Percentiles rank a stretch among this genome's conserved stretches.
Conservation (phyloP, 2,797 vertebrate species). For the Chaetophractus vellerosus region DNA sequence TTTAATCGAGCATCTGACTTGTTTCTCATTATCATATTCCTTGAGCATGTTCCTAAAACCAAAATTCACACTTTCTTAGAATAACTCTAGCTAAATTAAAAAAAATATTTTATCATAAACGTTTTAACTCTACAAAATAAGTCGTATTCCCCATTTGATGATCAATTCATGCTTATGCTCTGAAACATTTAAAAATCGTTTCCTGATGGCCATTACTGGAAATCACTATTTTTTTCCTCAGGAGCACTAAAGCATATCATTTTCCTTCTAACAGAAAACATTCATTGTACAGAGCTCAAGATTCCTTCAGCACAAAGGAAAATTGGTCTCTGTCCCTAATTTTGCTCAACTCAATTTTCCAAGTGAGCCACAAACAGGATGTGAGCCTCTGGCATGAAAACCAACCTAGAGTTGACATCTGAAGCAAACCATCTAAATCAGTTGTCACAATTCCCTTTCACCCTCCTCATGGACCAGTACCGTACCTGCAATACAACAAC, state of each 20-base stretch:
- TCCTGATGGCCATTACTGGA: conserved; percentile 80
- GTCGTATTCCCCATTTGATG: conserved; percentile 48
- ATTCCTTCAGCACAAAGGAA: conserved; percentile 76
- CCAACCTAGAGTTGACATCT: not conserved
- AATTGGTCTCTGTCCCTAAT: conserved; percentile 69
- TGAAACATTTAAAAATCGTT: conserved; percentile 79
- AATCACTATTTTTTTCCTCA: conserved; percentile 70
- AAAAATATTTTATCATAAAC: not conserved
- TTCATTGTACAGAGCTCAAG: conserved; percentile 61
- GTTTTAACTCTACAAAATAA: conserved; percentile 70
- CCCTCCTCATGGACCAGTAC: not conserved
- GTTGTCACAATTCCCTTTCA: not conserved
- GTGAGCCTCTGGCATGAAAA: conserved; percentile 52
- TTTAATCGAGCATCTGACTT: conserved; percentile 61
- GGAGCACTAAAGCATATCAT: conserved; percentile 64
- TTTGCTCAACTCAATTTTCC: conserved; percentile 71
- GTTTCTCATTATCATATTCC: conserved; percentile 23
- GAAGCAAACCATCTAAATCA: not conserved
- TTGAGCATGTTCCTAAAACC: conserved; percentile 44
- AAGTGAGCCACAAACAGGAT: conserved; percentile 69
- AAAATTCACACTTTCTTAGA: conserved; percentile 77
- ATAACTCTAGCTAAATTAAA: conserved; percentile 51
- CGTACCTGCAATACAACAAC: conserved; percentile 24
- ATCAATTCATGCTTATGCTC: conserved; percentile 50
- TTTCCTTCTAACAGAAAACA: conserved; percentile 77